phyloP scores from a whole-genome alignment of 2,797 vertebrate species.

The Calcarius lapponicus region DNA sequence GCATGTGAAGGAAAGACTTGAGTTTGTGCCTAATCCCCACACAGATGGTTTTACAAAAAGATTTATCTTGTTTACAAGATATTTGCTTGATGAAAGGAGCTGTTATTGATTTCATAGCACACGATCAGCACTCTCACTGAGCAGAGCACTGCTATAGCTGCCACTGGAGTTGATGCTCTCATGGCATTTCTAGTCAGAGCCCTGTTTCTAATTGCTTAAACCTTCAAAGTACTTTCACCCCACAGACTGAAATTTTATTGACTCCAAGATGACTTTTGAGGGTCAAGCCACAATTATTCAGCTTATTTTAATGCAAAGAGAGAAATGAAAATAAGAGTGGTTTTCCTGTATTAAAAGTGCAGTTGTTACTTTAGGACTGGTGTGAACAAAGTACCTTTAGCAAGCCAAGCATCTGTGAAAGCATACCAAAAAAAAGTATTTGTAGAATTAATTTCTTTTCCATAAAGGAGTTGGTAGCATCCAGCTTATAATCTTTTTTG shows the following conservation, averaged over 20 bases:
- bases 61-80: neutral
- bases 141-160: neutral
- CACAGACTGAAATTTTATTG: neutral
- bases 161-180: neutral
- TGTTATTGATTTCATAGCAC: neutral
- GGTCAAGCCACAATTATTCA: neutral
- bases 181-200: neutral
- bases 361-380: neutral
- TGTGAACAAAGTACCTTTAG: neutral
- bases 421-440: too few relatives aligned
- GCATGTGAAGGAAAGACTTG: neutral
- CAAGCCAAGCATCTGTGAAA: neutral
- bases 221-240: neutral
- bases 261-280: neutral
- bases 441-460: neutral
- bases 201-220: neutral
- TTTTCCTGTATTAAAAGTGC: neutral
- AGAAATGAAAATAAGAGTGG: neutral
- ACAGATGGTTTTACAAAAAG: neutral
- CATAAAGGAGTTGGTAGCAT: neutral
- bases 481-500: neutral
- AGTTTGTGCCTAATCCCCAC: neutral
- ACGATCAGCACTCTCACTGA: neutral
- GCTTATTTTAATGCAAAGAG: neutral
- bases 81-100: neutral